Evolutionary conservation across 2,113 vertebrate genomes (phyloP), one percentile per base, ranked within the genome.

Genomic region (Rhinopithecus roxellana): DNA sequence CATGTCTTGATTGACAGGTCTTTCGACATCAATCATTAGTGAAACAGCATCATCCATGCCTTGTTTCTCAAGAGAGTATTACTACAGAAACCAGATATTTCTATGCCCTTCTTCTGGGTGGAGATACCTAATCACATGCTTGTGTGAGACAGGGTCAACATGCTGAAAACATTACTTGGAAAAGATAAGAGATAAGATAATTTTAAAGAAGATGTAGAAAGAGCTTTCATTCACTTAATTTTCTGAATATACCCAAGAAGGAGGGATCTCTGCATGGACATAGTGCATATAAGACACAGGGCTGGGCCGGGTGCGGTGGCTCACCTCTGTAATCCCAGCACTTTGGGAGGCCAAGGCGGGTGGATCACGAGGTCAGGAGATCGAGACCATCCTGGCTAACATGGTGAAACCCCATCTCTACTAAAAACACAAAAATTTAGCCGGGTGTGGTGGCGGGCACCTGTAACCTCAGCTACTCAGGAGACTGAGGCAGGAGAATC

Each of bases 1-100:
- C 2, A 3, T 2, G n/a, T 18, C 35, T 23, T 8, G 7, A 55
- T 0, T 4, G 11, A 52, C 25, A 3, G 27, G 55, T 48, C 38
- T 88, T 67, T 40, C 23, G 18, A 32, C 35, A 27, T 1, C 18
- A 10, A 14, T 45, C 27, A 4, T 12, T 9, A 52, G 55, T 48
- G 30, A 27, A 74, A 69, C 48, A 61, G 3, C 23, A 25, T 43
- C n/a, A 3, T 4, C 10, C 5, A 2, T 3, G 10, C 17, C 22
- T 74, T 81, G 45, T 64, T 57, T 92, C 79, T 27, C 40, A 32
- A 52, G 48, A n/a, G 67, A 69, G 17, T 48, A 43, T 30, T 5
- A 35, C 13, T 30, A 67, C 25, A 35, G 74, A 94, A n/a, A 17
- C 18, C 43, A 32, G 30, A 2, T 40, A 61, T 18, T 55, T 67